These are phyloP conservation scores for Actinernus sp. DNA, from an alignment of 92 coral and sea anemone species.

Conservation along the genomic window DNA sequence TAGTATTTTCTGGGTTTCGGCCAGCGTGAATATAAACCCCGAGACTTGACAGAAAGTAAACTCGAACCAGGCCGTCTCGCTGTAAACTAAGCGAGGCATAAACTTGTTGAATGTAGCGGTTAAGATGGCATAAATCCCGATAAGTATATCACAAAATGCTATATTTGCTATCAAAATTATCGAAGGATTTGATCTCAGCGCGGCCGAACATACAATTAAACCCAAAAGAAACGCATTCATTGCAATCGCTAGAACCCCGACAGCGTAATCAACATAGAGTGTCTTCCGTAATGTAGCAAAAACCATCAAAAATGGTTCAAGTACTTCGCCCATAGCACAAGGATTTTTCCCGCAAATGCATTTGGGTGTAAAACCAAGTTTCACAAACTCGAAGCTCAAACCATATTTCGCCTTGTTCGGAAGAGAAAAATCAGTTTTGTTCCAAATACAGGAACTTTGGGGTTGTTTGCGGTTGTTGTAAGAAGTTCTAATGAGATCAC, in stretches of 20 bases:
- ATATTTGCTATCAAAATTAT: conserved; percentile 55
- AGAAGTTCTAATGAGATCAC: conserved; percentile 41
- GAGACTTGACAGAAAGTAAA: conserved; percentile 26
- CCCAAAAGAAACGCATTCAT: conserved; percentile 35
- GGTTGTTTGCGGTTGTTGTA: too few relatives aligned
- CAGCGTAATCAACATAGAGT: conserved; percentile 35
- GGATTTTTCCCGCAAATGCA: conserved; percentile 35
- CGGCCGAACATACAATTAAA: conserved; percentile 33
- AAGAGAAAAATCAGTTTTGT: too few relatives aligned
- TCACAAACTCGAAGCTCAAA: conserved; percentile 27
- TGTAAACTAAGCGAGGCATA: conserved; percentile 14
- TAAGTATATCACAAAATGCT: conserved; percentile 47
- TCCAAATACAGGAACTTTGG: too few relatives aligned
- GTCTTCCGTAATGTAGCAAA: conserved; percentile 28
- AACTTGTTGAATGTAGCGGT: conserved; percentile 52
- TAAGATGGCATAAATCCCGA: conserved; percentile 50
- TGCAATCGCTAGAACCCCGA: conserved; percentile 34
- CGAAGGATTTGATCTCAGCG: conserved; percentile 36
- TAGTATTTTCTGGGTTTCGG: conserved; percentile 49
- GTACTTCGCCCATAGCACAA: conserved; percentile 36
- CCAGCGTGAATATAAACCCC: conserved; percentile 58
- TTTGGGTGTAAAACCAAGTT: conserved; percentile 58
- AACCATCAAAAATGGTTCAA: conserved; percentile 19
- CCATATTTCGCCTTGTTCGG: conserved; percentile 41
- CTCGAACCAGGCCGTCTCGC: conserved; percentile 30